Evolutionary conservation across 2,888 invertebrate species (phyloP).

Genomic region (Isoperla grammatica): DNA sequence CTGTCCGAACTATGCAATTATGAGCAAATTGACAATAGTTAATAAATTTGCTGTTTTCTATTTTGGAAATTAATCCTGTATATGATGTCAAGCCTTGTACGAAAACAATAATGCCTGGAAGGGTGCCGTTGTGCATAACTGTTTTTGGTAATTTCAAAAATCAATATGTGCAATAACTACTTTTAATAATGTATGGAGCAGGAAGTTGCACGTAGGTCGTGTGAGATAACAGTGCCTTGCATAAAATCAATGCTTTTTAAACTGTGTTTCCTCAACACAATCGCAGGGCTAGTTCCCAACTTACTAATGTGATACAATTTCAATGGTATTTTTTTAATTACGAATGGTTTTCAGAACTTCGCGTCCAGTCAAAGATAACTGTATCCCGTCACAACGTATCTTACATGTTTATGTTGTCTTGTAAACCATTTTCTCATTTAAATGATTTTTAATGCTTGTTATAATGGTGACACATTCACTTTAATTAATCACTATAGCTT

Average conservation of each 20-base stretch:
- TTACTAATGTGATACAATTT: conserved; percentile 3
- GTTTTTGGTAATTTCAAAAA: no score
- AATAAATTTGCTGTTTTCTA: no score
- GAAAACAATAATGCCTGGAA: no score
- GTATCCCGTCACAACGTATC: neutral
- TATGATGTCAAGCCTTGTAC: no score
- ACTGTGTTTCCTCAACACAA: neutral
- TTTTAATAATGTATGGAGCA: no score
- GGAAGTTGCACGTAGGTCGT: neutral
- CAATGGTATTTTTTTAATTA: neutral
- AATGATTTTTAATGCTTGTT: neutral
- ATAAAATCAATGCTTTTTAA: neutral
- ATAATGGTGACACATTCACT: neutral
- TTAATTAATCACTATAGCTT: neutral
- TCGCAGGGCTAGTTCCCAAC: no score
- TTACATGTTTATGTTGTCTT: neutral
- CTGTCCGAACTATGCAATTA: no score
- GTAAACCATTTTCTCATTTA: neutral
- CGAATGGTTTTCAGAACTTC: no score
- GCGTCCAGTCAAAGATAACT: neutral
- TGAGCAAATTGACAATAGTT: no score
- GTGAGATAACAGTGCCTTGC: conserved; percentile 11
- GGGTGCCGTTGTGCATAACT: no score
- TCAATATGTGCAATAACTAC: no score
- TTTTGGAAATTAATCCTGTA: no score